Evolutionary conservation across 2,888 invertebrate genomes (phyloP).

Genomic region (Lasioglossum marginatum): DNA sequence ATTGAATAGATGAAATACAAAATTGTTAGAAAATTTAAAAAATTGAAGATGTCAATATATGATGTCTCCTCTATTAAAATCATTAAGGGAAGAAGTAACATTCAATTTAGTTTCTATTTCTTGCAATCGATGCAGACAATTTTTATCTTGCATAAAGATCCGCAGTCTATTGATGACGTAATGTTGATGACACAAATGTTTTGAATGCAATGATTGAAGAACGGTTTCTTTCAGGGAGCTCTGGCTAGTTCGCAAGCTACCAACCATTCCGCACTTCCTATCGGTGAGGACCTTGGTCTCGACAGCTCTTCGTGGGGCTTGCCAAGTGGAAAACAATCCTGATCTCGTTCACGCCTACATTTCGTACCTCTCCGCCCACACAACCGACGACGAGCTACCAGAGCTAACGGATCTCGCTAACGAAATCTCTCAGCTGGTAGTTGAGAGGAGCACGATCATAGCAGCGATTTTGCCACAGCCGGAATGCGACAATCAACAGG

Average conservation of each 20-base stretch:
- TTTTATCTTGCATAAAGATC: no score
- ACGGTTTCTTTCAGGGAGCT: conserved; percentile 75
- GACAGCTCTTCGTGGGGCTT: conserved; percentile 92
- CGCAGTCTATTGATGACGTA: no score
- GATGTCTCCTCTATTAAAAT: no score
- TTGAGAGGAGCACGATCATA: conserved; percentile 95
- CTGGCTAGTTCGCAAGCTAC: conserved; percentile 89
- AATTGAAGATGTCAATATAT: no score
- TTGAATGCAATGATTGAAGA: not conserved
- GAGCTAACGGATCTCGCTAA: conserved; percentile 89
- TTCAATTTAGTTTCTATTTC: no score
- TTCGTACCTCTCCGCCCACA: conserved; percentile 92
- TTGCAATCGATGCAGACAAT: no score
- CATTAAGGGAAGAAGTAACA: no score
- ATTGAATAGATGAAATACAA: no score
- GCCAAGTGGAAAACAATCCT: conserved; percentile 96
- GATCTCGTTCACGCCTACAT: conserved; percentile 93
- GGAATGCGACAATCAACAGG: conserved; percentile 82
- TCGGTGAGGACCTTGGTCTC: conserved; percentile 90
- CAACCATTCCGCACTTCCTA: conserved; percentile 92
- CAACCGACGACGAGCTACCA: conserved; percentile 88
- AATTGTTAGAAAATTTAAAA: no score
- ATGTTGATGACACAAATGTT: no score
- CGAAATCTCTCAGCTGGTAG: conserved; percentile 96
- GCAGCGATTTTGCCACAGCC: conserved; percentile 90